Base-by-base conservation (phyloP, 2,113 vertebrate species). In the Labrus mixtus region DNA sequence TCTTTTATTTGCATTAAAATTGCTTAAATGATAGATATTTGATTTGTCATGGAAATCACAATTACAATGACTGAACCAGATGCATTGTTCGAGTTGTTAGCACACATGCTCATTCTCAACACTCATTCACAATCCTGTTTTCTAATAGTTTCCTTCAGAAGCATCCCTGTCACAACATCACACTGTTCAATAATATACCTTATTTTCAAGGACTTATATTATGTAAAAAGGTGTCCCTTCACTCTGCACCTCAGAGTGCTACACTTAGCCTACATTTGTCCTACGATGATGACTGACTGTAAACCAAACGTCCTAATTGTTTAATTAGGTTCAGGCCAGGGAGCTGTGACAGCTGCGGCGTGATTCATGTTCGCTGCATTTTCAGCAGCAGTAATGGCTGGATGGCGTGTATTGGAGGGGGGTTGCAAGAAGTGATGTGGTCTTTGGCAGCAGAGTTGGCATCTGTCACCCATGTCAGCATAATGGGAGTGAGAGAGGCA, bases 251-350 rank as follows among this genome's bases (percentile, higher is more conserved):
- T 29, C 56, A 33, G 17, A 69, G 59, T 59, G 66, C 56, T 59
- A 45, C 57, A 45, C 33, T 85, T 84, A 81, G 68, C 83, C 77
- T 72, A 68, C 66, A 81, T 90, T 86, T 87, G 87, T 84, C 81
- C 64, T 89, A 25, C 82, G 71, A 90, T 23, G 45, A 79, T 90
- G 82, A 92, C 54, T 84, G 79, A 91, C 87, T 83, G 84, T 89
- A 90, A 89, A 89, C 89, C 81, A 90, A 91, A 85, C 86, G 83
- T 73, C 90, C 86, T 93, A 90, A 94, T 93, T 93, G 91, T 90
- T 91, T 91, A 93, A 93, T 93, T 90, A 87, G 87, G 84, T 79
- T 85, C 78, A 69, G 83, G 82, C 68, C 70, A 82, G 81, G 73
- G 84, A 76, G 87, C 89, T 58, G 79, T 86, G 91, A 88, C 92